Base-by-base conservation (phyloP, 1,140 invertebrate genomes). In the Drosophila littoralis region DNA sequence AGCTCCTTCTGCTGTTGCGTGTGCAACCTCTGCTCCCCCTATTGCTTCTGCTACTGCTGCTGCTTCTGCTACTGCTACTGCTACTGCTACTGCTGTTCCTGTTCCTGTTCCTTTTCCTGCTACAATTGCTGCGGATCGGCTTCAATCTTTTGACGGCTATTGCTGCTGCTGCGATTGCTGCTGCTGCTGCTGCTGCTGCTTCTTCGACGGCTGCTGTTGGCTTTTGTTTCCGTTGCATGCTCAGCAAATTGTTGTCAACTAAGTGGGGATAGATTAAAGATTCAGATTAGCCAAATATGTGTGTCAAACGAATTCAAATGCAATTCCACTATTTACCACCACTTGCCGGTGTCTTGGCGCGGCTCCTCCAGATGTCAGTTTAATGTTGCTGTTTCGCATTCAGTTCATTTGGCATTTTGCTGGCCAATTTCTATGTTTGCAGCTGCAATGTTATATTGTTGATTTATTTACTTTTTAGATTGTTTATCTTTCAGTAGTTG, bases 191-290 rank as follows among this genome's bases (percentile, higher is more conserved):
- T 72, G 33, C 52, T 72, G 42, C 61, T 72, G 48, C 61, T 68
- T 55, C 59, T 65, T 51, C 52, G 46, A 51, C 68, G 43, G 57
- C 52, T 72, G 45, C 48, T 71, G 61, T 51, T 65, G 35, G 59
- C 38, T 60, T 65, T 76, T 65, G 68, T 76, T 43, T 71, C 48
- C 60, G 74, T 76, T 72, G 72, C 72, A 75, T 75, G 59, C 72
- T 75, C 72, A 70, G 72, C 52, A 50, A 64, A 70, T 75, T 75
- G 65, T 75, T 64, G 35, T 71, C 67, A 71, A 75, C 73, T 71
- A 8, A 10, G 9, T 17, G 22, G 3, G 22, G 3, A 22, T 22
- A 3, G 6, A 32, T 10, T 28, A 2, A 6, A 36, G 35, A 55
- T 17, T 13, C 7, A 28, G 1, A 45, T 50, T n/a, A 40, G 33